Evolutionary conservation across 1,140 invertebrate species (phyloP).

Genomic region (Drosophila sproati): DNA sequence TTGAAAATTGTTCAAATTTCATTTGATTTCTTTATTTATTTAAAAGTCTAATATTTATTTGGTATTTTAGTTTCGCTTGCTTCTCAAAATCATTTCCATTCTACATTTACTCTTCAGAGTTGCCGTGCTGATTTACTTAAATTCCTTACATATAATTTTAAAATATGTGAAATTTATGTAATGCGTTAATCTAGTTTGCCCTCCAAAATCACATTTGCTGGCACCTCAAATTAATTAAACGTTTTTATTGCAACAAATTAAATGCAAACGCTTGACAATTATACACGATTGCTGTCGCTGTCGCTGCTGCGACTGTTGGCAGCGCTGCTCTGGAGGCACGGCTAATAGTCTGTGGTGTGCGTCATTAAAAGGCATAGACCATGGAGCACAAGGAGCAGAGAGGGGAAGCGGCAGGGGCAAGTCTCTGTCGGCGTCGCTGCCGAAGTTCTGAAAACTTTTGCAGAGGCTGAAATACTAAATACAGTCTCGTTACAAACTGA

Average conservation of each 20-base stretch:
- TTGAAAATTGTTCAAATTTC: too few relatives aligned
- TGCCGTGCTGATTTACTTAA: not conserved
- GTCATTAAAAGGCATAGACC: slow-evolving; percentile 41
- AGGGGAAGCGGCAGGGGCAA: not conserved
- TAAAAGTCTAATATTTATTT: too few relatives aligned
- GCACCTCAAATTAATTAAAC: slow-evolving; percentile 72
- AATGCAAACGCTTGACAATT: slow-evolving; percentile 80
- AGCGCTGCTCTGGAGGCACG: slow-evolving; percentile 27
- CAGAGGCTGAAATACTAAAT: slow-evolving; percentile 81
- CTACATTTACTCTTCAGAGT: not conserved
- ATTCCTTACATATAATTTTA: not conserved
- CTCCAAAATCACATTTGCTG: slow-evolving; percentile 14
- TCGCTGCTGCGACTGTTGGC: not conserved
- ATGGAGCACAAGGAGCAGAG: not conserved
- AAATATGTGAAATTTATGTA: not conserved
- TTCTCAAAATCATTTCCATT: not conserved
- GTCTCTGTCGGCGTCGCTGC: slow-evolving; percentile 40
- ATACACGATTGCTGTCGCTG: slow-evolving; percentile 48
- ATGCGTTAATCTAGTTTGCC: not conserved
- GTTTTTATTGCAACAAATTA: slow-evolving; percentile 80
- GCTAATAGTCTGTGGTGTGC: slow-evolving; percentile 28
- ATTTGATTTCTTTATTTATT: too few relatives aligned
- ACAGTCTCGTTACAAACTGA: slow-evolving; percentile 83
- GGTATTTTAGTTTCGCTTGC: too few relatives aligned
- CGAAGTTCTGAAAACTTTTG: slow-evolving; percentile 79